Evolutionary conservation across 1,140 invertebrate genomes (phyloP), one percentile per base, ranked within the genome.

Genomic region (Adoxophyes honmai): DNA sequence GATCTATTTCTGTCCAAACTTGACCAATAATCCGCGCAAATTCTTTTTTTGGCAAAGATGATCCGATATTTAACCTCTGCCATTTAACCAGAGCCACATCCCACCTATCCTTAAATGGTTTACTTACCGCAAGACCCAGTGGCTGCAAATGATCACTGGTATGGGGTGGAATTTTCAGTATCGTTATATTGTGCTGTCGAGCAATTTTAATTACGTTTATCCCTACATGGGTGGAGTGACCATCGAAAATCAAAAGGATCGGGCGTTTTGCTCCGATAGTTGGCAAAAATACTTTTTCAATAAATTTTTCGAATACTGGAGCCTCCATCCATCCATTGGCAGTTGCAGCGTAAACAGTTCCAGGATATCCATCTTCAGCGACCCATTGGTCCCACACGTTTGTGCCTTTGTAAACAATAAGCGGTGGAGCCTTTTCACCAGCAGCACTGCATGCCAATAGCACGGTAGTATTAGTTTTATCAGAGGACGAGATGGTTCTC

Each of bases 381-480:
- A 54, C 35, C 68, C 61, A 72, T 42, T 59, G 5, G 52, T 64
- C 54, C 37, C 58, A 60, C 4, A 55, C 28, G 11, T 60, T n/a
- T 55, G 44, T 55, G 0, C 63, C 66, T 42, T 66, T 71, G 48
- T 61, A 75, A 10, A 75, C 56, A 15, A 80, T 74, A 15, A 78
- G 51, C 13, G 77, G 75, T 13, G 73, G 74, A 35, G 54, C 37
- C 61, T 81, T 80, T 15, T 73, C 64, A 34, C 75, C 74, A 54
- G 44, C 21, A 37, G 78, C 75, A 64, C 54, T 75, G 34, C 44
- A 53, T 10, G 55, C 70, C 34, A 81, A 56, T 44, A 80, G 59
- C 33, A 81, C 70, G n/a, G 77, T 77, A 11, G 59, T 72, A 57
- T 80, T 81, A 39, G 75, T 60, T 70, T 64, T 71, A 33, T 66